Percentiles rank a stretch among this genome's conserved stretches.
These are phyloP conservation scores for Rhodeus uyekii DNA, from an alignment of 2,797 vertebrate genomes.

Conservation along the genomic window DNA sequence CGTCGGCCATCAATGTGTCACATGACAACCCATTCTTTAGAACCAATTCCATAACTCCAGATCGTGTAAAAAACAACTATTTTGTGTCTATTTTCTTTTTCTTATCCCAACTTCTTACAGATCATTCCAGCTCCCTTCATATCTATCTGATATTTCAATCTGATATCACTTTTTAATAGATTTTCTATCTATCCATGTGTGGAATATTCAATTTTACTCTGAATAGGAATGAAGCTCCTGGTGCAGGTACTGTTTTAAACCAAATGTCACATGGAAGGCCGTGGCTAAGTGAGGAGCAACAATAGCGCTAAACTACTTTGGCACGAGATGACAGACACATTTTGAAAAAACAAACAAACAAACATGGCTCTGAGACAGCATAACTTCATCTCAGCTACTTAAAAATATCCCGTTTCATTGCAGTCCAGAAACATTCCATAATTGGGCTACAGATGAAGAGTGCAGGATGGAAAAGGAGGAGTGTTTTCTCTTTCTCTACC, in stretches of 20 bases:
- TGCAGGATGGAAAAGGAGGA: constrained; percentile 49
- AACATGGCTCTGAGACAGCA: constrained; percentile 68
- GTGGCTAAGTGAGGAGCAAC: constrained; percentile 69
- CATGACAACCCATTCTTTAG: constrained; percentile 63
- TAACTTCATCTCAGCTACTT: constrained; percentile 74
- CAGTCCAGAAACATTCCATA: constrained; percentile 71
- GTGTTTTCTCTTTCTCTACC: constrained; percentile 1
- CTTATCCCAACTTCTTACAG: constrained; percentile 4
- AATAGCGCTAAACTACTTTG: constrained; percentile 78
- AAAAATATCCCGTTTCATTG: constrained; percentile 78
- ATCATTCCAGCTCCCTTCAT: neutral
- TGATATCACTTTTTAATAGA: neutral
- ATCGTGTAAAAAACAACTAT: too few species aligned
- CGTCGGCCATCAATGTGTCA: constrained; percentile 78
- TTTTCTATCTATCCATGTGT: neutral
- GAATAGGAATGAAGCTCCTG: constrained; percentile 11
- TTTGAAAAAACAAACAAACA: constrained; percentile 68
- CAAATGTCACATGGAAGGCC: constrained; percentile 67
- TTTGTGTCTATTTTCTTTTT: constrained; percentile 14
- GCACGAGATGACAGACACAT: constrained; percentile 78
- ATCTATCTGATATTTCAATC: neutral
- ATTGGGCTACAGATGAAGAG: constrained; percentile 66
- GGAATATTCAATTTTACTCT: neutral
- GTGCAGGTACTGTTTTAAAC: constrained; percentile 78
- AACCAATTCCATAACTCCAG: constrained; percentile 72